phyloP scores from a whole-genome alignment of 1,140 invertebrate species.

The Drosophila melanogaster region Release_6_plus_ISO1_MT NT_033779.5:2435001-2435500 shows the following conservation, averaged over 20 bases:
- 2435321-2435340: slow-evolving; percentile 37
- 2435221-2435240: slow-evolving; percentile 48
- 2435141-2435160: slow-evolving; percentile 43
- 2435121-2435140: slow-evolving; percentile 44
- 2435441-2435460: no score
- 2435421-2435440: no score
- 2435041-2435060: slow-evolving; percentile 69
- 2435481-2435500: neutral
- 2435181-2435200: slow-evolving; percentile 37
- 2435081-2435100: slow-evolving; percentile 18
- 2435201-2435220: slow-evolving; percentile 45
- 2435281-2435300: slow-evolving; percentile 21
- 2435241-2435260: slow-evolving; percentile 52
- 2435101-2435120: slow-evolving; percentile 67
- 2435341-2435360: slow-evolving; percentile 26
- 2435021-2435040: slow-evolving; percentile 14
- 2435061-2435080: slow-evolving; percentile 18
- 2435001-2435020: slow-evolving; percentile 50
- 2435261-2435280: slow-evolving; percentile 57
- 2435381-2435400: no score
- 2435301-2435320: slow-evolving; percentile 31
- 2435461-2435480: neutral
- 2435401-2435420: no score
- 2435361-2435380: neutral
- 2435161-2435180: slow-evolving; percentile 17